phyloP scores from a whole-genome alignment of 2,888 invertebrate genomes.

The Orgyia antiqua region DNA sequence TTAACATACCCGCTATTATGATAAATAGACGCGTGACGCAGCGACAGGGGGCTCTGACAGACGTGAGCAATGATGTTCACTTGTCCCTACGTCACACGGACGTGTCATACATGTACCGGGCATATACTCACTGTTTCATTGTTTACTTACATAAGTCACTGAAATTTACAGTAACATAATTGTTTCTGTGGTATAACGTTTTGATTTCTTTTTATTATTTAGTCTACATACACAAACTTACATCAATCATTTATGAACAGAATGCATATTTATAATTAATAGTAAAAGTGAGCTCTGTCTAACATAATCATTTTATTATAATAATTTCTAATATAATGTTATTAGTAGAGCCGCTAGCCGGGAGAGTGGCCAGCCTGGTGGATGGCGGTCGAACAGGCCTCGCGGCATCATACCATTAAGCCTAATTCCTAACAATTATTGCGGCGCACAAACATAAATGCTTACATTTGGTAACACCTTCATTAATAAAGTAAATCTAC shows the following conservation, averaged over 20 bases:
- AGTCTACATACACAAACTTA: no score
- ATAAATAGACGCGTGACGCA: conserved; percentile 5
- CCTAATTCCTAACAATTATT: conserved; percentile 63
- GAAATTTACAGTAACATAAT: no score
- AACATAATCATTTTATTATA: conserved; percentile 17
- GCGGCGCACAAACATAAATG: conserved; percentile 41
- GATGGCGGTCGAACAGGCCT: no score
- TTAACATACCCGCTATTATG: conserved; percentile 10
- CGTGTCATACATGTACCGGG: no score
- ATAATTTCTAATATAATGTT: no score
- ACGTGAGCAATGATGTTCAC: conserved; percentile 8
- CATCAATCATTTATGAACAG: conserved; percentile 20
- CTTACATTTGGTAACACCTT: conserved; percentile 58
- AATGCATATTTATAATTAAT: conserved; percentile 18
- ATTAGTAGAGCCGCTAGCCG: no score
- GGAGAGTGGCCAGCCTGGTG: no score
- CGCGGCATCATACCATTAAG: conserved; percentile 35
- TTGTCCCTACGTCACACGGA: no score
- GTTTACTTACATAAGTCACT: no score
- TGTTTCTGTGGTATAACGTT: no score
- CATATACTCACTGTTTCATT: no score
- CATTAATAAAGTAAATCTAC: conserved; percentile 45
- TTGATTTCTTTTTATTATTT: no score
- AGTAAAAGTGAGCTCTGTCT: conserved; percentile 7
- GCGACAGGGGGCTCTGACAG: not conserved